Base-by-base conservation (phyloP, 1,140 invertebrate species). In the Lanistes nyassanus region DNA sequence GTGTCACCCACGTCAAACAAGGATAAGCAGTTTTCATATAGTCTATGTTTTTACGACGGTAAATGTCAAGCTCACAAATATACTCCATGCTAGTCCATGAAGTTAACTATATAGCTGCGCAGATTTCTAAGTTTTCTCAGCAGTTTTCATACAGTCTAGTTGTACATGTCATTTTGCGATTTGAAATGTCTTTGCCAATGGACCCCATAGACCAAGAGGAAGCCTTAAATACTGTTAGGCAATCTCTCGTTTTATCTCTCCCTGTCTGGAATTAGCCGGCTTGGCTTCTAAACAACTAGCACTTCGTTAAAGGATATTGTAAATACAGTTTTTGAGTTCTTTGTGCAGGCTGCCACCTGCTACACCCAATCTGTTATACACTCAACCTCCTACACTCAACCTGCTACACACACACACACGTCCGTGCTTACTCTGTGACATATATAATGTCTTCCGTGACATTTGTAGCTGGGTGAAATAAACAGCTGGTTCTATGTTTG, bases 371-470 rank as follows among this genome's bases (percentile, higher is more conserved):
- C 13, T 26, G 6, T 9, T 11, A 60, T 16, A 9, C 56, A 31
- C 56, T 23, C 9, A 9, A 23, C n/a, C 56, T 23, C 11, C 2
- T 60, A 9, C n/a, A 16, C 3, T 23, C 23, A 11, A n/a, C 23
- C 6, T 19, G 1, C 9, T 60, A 11, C 9, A 7, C 21, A n/a
- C 4, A 7, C 13, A 26, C 29, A 26, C 56, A 11, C 11, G 9
- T 9, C 56, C n/a, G 56, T 60, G 23, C 56, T 60, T 60, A 60
- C 56, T 60, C 56, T 31, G 56, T 60, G 29, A 60, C 56, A 31
- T 11, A 16, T n/a, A 16, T 23, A 9, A 23, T 31, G 2, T 60
- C 56, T 31, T 31, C 29, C 23, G 56, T 60, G 3, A 11, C 29
- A 4, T 60, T 60, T 11, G 56, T 60, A 7, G 9, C 9, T n/a